Conservation (phyloP, 2,797 vertebrate genomes). For the Dallia pectoralis region DNA sequence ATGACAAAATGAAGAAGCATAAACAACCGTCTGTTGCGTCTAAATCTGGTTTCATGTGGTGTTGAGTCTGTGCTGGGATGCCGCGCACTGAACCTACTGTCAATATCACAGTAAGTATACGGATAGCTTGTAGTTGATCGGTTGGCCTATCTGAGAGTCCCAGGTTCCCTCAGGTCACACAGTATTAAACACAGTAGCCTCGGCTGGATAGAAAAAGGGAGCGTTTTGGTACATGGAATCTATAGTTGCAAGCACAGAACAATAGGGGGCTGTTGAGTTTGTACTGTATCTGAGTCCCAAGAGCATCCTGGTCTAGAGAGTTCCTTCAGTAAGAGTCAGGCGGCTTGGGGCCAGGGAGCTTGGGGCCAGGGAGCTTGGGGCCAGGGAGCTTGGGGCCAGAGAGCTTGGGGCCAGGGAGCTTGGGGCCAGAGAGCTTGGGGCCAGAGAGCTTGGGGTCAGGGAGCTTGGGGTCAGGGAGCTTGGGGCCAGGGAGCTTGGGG, state of each 20-base stretch:
- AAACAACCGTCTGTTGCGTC: conserved; percentile 7
- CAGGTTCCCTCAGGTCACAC: conserved; percentile 37
- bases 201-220: conserved; percentile 22
- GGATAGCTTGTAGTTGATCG: conserved; percentile 44
- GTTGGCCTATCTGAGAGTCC: conserved; percentile 44
- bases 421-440: neutral
- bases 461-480: neutral
- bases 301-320: conserved; percentile 28
- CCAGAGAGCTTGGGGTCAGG: conserved; percentile 26
- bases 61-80: conserved; percentile 25
- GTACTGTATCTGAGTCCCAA: conserved; percentile 29
- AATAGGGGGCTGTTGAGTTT: conserved; percentile 53
- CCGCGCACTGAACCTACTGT: conserved; percentile 16
- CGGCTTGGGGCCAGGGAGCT: conserved; percentile 26
- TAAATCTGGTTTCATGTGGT: neutral
- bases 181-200: conserved; percentile 24
- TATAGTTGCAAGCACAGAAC: conserved; percentile 54
- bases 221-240: conserved; percentile 40
- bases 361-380: conserved; percentile 1
- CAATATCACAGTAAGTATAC: conserved; percentile 33
- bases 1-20: conserved; percentile 22
- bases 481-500: conserved; percentile 19
- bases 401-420: conserved; percentile 7
- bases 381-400: conserved; percentile 16
- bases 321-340: conserved; percentile 22